Evolutionary conservation across 2,797 vertebrate species (phyloP), one percentile per base, ranked within the genome.

Genomic region (Aphelocoma californica): DNA sequence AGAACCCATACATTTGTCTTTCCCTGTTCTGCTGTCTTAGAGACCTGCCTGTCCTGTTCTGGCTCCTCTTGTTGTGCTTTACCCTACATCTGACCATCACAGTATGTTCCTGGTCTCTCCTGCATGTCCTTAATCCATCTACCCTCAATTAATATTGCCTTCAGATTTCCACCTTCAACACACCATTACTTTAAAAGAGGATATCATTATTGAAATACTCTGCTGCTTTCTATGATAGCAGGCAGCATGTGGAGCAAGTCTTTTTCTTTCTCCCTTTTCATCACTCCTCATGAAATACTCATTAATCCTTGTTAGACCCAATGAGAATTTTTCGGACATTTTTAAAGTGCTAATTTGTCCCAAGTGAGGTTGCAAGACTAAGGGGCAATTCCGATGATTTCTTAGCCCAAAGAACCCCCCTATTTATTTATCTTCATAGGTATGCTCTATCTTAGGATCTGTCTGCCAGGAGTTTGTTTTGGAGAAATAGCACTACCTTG

Each of bases 151-250:
- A 93, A 79, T 64, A 75, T 5, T 62, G 73, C 36, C 47, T 90
- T 92, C 31, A 79, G 54, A 79, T 61, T 61, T 84, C 44, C 36
- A 75, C 23, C 75, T 65, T 92, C 44, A 62, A 81, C 56, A 81
- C 16, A 66, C 40, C 40, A 56, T 91, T 90, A 86, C 80, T 93
- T 92, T 75, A 69, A 81, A 92, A 86, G 42, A 75, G n/a, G 86
- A 18, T 60, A 66, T 75, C 0, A 79, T 88, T 84, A 82, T 38
- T 86, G 20, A 81, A 93, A 90, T 93, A 92, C 54, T 84, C 40
- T 69, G 40, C 58, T 94, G 90, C 62, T 36, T 95, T 93, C 92
- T 84, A 84, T 90, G 80, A 92, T 79, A 93, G 73, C 65, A 71
- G 56, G 72, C 79, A 90, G 42, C 6, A 4, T 58, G 70, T 72